These are phyloP conservation scores for Phenganax subtilis DNA, from an alignment of 92 coral and sea anemone genomes.

Conservation along the genomic window DNA sequence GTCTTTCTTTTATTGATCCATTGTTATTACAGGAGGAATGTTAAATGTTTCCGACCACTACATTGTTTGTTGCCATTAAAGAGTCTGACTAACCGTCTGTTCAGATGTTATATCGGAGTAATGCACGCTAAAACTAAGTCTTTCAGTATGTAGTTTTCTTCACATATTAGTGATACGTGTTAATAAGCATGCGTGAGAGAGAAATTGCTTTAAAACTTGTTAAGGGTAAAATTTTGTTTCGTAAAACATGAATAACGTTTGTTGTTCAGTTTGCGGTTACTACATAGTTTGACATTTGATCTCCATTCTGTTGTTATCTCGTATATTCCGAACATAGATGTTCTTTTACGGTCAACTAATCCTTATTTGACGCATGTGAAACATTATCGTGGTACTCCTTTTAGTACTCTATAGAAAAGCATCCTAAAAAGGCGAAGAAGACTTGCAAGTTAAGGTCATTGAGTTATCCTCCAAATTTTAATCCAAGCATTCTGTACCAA, in stretches of 20 bases:
- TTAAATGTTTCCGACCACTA: no score
- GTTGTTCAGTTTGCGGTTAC: not conserved
- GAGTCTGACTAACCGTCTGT: no score
- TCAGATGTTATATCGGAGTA: no score
- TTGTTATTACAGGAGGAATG: no score
- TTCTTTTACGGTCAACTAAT: slow-evolving; percentile 2
- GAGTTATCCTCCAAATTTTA: no score
- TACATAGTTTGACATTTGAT: slow-evolving; percentile 9
- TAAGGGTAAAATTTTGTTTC: not conserved
- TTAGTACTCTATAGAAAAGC: no score
- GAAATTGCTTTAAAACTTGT: not conserved
- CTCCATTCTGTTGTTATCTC: not conserved
- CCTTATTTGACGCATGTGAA: slow-evolving; percentile 4
- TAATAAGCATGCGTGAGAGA: not conserved
- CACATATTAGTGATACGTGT: not conserved
- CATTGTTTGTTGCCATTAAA: no score
- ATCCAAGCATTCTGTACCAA: not conserved
- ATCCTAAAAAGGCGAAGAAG: no score
- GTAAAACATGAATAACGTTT: not conserved
- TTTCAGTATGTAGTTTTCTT: not conserved
- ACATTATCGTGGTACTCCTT: not conserved
- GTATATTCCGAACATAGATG: not conserved
- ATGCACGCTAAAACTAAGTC: not conserved
- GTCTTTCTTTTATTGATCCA: no score
- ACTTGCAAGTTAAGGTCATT: no score